Base-by-base conservation (phyloP, 1,140 invertebrate species). In the Temnothorax curvispinosus region DNA sequence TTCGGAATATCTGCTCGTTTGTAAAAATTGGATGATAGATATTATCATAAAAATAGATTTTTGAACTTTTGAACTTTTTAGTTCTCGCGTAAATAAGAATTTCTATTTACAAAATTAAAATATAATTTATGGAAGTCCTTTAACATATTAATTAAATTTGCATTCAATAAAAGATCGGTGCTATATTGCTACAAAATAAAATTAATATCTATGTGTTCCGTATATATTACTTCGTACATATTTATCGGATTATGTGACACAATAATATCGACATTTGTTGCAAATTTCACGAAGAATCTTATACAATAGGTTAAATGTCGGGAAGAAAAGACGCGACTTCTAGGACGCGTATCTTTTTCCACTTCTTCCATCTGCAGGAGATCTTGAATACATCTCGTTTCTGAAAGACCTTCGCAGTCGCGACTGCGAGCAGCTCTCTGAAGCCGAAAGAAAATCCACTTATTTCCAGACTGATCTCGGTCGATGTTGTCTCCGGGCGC, bases 391-490 rank as follows among this genome's bases (percentile, higher is more conserved):
- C 32, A 75, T 32, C 69, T 84, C 54, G 80, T 47, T 75, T 47
- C 8, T 82, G 27, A 47, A 38, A 47, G 21, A 75, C 41, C 80
- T 74, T 44, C 41, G n/a, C n/a, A 41, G 41, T 47, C 27, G 54
- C 52, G 11, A 72, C 52, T 60, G 27, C 41, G 67, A 47, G 38
- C 27, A 6, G 38, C 38, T 72, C 52, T 44, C 27, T 72, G 65
- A 38, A 58, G 52, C n/a, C 54, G 52, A 84, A 84, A 84, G 69
- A 32, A 84, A 75, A 84, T 84, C 80, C 80, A 75, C 69, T 84
- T 84, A 84, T 84, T 75, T 62, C 80, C 80, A 84, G 54, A 74
- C 69, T 62, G 69, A 84, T 84, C 80, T 82, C 67, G 27, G 69
- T 75, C 32, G 54, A 60, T 62, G 80, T 84, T 84, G 69, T 84